Conservation (phyloP, 2,888 invertebrate genomes). For the Lapara coniferarum region DNA sequence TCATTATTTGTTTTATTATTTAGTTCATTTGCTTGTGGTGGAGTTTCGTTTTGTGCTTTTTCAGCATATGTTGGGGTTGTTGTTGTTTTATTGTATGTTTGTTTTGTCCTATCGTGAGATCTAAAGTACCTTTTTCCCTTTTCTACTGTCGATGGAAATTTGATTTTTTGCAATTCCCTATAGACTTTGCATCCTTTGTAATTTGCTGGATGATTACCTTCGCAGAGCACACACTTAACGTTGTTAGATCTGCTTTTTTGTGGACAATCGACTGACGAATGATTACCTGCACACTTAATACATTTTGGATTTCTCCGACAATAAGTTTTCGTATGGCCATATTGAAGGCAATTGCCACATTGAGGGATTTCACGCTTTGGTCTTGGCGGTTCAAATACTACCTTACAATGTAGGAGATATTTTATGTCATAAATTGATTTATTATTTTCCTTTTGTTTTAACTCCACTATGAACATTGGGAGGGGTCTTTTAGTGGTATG, state of each 20-base stretch:
- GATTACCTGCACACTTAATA: constrained; percentile 38
- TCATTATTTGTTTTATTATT: constrained; percentile 6
- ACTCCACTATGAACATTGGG: constrained; percentile 23
- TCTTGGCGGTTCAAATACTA: constrained; percentile 35
- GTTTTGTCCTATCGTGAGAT: not conserved
- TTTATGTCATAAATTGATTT: constrained; percentile 30
- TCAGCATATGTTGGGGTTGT: too few species aligned
- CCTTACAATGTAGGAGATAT: constrained; percentile 26
- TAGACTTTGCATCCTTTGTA: constrained; percentile 31
- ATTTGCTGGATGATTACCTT: constrained; percentile 42
- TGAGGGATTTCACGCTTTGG: constrained; percentile 37
- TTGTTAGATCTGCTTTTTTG: constrained; percentile 33
- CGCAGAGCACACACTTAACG: constrained; percentile 40
- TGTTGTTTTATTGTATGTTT: constrained; percentile 5
- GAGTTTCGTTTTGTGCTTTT: too few species aligned
- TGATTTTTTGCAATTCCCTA: constrained; percentile 34
- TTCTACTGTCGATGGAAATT: constrained; percentile 26
- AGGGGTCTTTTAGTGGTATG: constrained; percentile 26
- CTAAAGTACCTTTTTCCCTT: not conserved
- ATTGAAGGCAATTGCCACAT: constrained; percentile 40
- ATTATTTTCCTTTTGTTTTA: constrained; percentile 22
- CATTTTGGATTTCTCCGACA: constrained; percentile 37
- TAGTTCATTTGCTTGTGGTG: not conserved
- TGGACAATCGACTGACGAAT: constrained; percentile 29
- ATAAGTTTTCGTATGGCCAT: constrained; percentile 39